Percentiles rank a stretch among this genome's conserved stretches.
These are phyloP conservation scores for Alentia gelatinosa DNA, from an alignment of 2,888 invertebrate genomes.

Conservation along the genomic window DNA sequence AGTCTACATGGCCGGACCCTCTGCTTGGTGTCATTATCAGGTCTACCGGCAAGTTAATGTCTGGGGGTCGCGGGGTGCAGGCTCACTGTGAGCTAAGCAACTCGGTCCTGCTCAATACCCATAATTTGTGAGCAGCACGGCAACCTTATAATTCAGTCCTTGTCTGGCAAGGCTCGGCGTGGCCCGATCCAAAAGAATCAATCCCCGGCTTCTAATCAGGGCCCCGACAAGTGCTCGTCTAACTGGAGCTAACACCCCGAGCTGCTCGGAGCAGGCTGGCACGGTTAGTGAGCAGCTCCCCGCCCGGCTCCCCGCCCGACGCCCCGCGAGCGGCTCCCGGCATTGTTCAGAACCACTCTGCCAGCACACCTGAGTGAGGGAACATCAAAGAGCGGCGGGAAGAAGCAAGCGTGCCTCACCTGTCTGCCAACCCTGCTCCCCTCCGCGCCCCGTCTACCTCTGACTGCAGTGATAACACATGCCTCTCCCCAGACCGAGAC, in stretches of 20 bases:
- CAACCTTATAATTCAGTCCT: neutral
- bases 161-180: neutral
- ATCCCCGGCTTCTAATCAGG: neutral
- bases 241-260: neutral
- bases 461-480: too few species aligned
- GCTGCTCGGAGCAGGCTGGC: neutral
- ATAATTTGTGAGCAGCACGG: constrained; percentile 14
- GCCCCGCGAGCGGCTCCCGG: neutral
- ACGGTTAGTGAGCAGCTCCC: neutral
- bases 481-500: too few species aligned
- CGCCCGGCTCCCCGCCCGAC: too few species aligned
- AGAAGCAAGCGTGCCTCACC: neutral
- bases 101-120: neutral
- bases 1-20: too few species aligned
- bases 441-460: neutral
- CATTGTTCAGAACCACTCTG: neutral
- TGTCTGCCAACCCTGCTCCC: neutral
- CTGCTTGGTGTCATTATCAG: too few species aligned
- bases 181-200: neutral
- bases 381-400: neutral
- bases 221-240: neutral
- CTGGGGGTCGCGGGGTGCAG: neutral
- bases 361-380: neutral
- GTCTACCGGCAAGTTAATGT: neutral
- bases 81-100: neutral